Conservation (phyloP, 1,140 invertebrate genomes). For the Eupeodes corollae region DNA sequence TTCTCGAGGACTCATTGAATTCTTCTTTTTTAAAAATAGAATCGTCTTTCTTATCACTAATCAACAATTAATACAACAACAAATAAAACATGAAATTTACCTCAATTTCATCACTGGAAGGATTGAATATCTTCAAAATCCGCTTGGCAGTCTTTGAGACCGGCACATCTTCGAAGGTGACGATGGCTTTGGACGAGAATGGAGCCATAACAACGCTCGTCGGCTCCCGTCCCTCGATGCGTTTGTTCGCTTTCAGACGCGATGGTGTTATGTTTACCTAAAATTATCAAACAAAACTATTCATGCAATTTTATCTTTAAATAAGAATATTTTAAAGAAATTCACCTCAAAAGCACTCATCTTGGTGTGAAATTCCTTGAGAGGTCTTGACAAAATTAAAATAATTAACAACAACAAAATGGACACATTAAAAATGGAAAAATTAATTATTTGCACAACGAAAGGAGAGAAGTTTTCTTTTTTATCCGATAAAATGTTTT, state of each 20-base stretch:
- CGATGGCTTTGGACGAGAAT: slow-evolving; percentile 48
- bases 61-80: too few species aligned
- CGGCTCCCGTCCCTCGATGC: slow-evolving; percentile 24
- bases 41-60: too few species aligned
- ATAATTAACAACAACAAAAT: too few species aligned
- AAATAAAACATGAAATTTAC: slow-evolving; percentile 28
- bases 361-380: not conserved
- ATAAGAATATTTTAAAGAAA: too few species aligned
- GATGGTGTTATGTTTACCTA: slow-evolving; percentile 26
- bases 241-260: slow-evolving; percentile 23
- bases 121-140: slow-evolving; percentile 46
- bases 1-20: too few species aligned
- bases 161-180: slow-evolving; percentile 50
- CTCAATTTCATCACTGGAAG: slow-evolving; percentile 42
- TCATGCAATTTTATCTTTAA: not conserved
- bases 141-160: slow-evolving; percentile 42
- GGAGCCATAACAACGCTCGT: slow-evolving; percentile 44
- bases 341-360: slow-evolving; percentile 33
- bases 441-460: too few species aligned
- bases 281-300: not conserved
- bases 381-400: too few species aligned
- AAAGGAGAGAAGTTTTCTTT: too few species aligned
- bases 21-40: too few species aligned
- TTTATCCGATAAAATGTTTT: too few species aligned
- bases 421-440: too few species aligned